Evolutionary conservation across 64 coral and sea anemone genomes (phyloP).

Genomic region (Pocillopora verrucosa): DNA sequence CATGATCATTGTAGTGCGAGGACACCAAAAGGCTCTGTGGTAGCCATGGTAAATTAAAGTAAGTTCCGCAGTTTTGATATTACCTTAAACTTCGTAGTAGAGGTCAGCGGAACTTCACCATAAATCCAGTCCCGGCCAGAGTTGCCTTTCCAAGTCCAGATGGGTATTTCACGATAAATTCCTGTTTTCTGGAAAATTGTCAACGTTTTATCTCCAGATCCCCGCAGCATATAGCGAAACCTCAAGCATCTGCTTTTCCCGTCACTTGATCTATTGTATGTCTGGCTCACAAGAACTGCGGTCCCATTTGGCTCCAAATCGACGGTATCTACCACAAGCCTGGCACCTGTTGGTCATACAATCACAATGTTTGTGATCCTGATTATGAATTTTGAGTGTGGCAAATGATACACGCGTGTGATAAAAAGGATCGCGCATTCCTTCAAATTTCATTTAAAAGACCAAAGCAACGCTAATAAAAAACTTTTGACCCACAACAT

Average conservation of each 20-base stretch:
- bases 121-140: slow-evolving; percentile 2
- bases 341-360: neutral
- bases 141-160: neutral
- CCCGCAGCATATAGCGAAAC: slow-evolving; percentile 16
- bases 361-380: too few species aligned
- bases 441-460: too few species aligned
- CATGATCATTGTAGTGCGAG: too few species aligned
- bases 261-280: slow-evolving; percentile 1
- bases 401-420: too few species aligned
- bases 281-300: neutral
- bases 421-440: too few species aligned
- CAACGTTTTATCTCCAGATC: neutral
- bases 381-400: too few species aligned
- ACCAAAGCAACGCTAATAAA: too few species aligned
- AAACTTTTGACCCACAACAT: too few species aligned
- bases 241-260: slow-evolving; percentile 4
- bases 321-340: neutral
- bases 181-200: slow-evolving; percentile 7
- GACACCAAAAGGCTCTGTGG: too few species aligned
- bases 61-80: neutral
- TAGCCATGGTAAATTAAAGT: too few species aligned
- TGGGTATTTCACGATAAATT: neutral
- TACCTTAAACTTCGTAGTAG: slow-evolving; percentile 5
- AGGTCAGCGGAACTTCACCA: neutral
- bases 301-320: neutral